Evolutionary conservation across 2,797 vertebrate species (phyloP), one percentile per base, ranked within the genome.

Genomic region (Ctenochaetus hawaiiensis): DNA sequence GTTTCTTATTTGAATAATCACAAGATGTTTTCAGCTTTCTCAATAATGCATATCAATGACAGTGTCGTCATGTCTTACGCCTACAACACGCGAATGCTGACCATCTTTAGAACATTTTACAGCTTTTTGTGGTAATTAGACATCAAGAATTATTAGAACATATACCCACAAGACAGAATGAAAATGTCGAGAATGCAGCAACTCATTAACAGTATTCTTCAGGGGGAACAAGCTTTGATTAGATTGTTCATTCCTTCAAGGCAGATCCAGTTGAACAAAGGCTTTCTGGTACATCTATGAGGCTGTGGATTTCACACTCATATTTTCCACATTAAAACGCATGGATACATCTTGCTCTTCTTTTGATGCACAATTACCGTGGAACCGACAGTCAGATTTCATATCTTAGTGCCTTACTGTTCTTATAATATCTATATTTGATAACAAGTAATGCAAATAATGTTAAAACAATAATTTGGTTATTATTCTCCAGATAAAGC

Each of bases 201-300:
- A 87, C 91, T 95, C 93, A 93, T 95, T 95, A 95, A 90, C 86
- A 83, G 83, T 67, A 82, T 89, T 94, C 93, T 93, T 90, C 79
- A 77, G 92, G 89, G 89, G 85, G 87, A 88, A 87, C 82, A 84
- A 85, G 92, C 93, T 93, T 94, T 92, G 91, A 94, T 93, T 90
- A 92, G 89, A 88, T 88, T 92, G 79, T 90, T 92, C 84, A 63
- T 89, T 89, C 87, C 92, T 93, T 92, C 83, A 82, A 93, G 93
- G 92, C 90, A 90, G 77, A 92, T 87, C 83, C 88, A 89, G 82
- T 83, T 69, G 85, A 88, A 93, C 87, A 88, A 91, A 92, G 89
- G 82, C 65, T 89, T 85, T 77, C 67, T 86, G 66, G 51, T 84
- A 49, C 58, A 51, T 81, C 76, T 76, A 52, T 63, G 77, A 88